Conservation (phyloP, 2,113 vertebrate species). For the Hipposideros armiger region DNA sequence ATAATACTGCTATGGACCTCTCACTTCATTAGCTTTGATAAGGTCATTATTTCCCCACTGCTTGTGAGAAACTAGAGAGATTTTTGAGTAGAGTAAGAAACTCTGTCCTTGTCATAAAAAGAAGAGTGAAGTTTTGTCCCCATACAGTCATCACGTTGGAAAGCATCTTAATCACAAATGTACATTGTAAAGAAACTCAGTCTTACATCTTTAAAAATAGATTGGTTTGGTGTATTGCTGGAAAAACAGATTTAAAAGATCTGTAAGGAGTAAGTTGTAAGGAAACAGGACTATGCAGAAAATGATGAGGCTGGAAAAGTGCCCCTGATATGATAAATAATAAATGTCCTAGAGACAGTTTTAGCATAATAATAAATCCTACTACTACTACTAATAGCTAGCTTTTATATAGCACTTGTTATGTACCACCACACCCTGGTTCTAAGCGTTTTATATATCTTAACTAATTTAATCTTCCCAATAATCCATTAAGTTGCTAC, state of each 20-base stretch:
- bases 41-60: neutral
- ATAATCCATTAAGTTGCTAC: neutral
- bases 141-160: neutral
- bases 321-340: slow-evolving; percentile 18
- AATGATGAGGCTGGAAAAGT: neutral
- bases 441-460: neutral
- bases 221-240: neutral
- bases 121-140: slow-evolving; percentile 23
- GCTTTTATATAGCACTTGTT: neutral
- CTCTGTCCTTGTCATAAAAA: neutral
- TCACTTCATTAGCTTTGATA: slow-evolving; percentile 40
- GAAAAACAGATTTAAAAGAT: neutral
- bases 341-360: neutral
- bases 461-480: slow-evolving; percentile 31
- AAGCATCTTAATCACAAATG: slow-evolving; percentile 39
- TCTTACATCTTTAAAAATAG: slow-evolving; percentile 25
- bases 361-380: neutral
- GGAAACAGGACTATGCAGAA: slow-evolving; percentile 1
- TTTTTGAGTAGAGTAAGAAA: slow-evolving; percentile 1
- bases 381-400: neutral
- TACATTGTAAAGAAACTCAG: neutral
- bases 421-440: neutral
- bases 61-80: slow-evolving; percentile 10
- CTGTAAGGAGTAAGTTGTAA: neutral
- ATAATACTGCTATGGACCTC: neutral